Base-by-base conservation (phyloP, 1,140 invertebrate genomes). In the Stratiolaelaps scimitus region DNA sequence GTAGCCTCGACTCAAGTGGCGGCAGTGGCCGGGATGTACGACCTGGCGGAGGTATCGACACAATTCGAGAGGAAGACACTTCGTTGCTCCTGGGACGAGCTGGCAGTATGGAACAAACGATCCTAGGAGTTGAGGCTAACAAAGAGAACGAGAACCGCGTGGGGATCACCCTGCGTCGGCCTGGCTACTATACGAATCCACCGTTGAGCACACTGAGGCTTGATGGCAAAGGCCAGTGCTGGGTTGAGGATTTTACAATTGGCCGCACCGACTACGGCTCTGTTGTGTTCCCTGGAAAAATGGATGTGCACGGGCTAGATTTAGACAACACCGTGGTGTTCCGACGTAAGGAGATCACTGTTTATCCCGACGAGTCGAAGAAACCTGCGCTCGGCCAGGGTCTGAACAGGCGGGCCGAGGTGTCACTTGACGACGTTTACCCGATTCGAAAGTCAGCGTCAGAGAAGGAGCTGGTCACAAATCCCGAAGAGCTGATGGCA, bases 351-450 rank as follows among this genome's bases (percentile, higher is more conserved):
- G 82, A 84, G 73, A 78, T 85, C 5, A 78, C 77, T 40, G 79
- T 85, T 1, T 85, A 85, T 73, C 82, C 82, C 7, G 82, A 84
- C 73, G 83, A 84, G 71, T 74, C 78, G 4, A 75, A 77, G 15
- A 86, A 85, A 70, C 85, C 92, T 17, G 81, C 85, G 0, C 75
- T 89, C 7, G 93, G 93, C 0, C 76, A 84, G 66, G 93, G 88
- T 0, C 76, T 98, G 4, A 99, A 99, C 78, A 81, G 89, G 26
- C 83, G 83, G 43, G 94, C 95, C 2, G 85, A 95, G 75, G 86
- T 83, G 19, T 95, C 91, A 0, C 75, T 99, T 43, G 90, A 97
- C 74, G 81, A 87, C 70, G 89, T 99, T 1, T 98, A 90, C 88
- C 94, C 95, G 0, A 77, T 83, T 19, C 89, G 95, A 75, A 94